Percentiles rank a stretch among this genome's conserved stretches.
phyloP scores from a whole-genome alignment of 1,140 invertebrate genomes.

The Nixonia krombeini region DNA sequence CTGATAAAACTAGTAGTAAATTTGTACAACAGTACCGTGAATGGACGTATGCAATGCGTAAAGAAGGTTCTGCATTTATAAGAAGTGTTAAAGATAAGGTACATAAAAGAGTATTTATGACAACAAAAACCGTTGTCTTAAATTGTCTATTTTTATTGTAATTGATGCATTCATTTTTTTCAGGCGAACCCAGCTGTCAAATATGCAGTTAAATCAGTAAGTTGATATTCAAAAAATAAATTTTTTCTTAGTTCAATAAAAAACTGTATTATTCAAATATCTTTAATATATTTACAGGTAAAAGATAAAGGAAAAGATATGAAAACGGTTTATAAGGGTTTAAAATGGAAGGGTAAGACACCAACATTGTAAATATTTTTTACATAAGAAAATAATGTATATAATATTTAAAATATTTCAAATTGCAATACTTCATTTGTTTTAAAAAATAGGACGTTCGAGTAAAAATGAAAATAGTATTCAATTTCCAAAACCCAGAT shows the following conservation, averaged over 20 bases:
- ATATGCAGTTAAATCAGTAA: conserved; percentile 86
- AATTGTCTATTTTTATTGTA: conserved; percentile 28
- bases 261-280: too few species aligned
- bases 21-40: conserved; percentile 86
- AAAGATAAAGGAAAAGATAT: conserved; percentile 84
- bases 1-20: conserved; percentile 84
- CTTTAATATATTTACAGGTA: conserved; percentile 71
- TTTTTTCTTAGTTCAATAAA: too few species aligned
- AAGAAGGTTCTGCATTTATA: conserved; percentile 79
- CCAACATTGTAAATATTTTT: background rate
- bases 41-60: conserved; percentile 77
- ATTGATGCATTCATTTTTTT: conserved; percentile 46
- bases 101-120: conserved; percentile 43
- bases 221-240: conserved; percentile 40
- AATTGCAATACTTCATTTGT: too few species aligned
- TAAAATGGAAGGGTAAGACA: conserved; percentile 76
- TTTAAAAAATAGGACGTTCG: conserved; percentile 58
- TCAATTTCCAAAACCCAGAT: conserved; percentile 72
- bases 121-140: conserved; percentile 3
- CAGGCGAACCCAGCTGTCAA: conserved; percentile 87
- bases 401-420: too few species aligned
- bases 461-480: conserved; percentile 61
- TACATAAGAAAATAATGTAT: too few species aligned
- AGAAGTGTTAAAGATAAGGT: conserved; percentile 84
- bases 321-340: conserved; percentile 81